phyloP scores from a whole-genome alignment of 1,140 invertebrate genomes.

The Streblospio benedicti region DNA sequence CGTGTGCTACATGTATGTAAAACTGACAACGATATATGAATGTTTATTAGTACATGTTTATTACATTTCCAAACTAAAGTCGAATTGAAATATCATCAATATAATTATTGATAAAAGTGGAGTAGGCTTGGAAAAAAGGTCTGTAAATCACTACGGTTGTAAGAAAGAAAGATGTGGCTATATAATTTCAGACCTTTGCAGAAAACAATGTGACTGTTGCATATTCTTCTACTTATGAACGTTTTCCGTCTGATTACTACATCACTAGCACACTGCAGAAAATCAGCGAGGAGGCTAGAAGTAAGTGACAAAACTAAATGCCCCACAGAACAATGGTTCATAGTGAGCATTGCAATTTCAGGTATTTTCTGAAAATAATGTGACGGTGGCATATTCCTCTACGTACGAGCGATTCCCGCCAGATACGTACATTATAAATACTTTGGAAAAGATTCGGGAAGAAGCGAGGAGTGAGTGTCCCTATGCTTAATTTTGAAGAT shows the following conservation, averaged over 20 bases:
- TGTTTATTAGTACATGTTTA: not conserved
- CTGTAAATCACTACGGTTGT: not conserved
- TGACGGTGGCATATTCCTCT: conserved; percentile 3
- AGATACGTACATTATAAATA: not conserved
- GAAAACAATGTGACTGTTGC: conserved; percentile 1
- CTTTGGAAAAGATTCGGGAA: not conserved
- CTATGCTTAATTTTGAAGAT: too few species aligned
- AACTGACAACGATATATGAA: not conserved
- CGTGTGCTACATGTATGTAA: not conserved
- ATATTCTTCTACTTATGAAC: not conserved
- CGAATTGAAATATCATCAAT: not conserved
- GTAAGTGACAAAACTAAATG: too few species aligned
- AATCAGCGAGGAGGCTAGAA: not conserved
- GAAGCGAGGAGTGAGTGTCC: not conserved
- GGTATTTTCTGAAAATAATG: conserved; percentile 7
- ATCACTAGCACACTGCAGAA: not conserved
- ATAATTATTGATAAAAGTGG: not conserved
- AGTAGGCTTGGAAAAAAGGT: too few species aligned
- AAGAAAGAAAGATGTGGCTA: not conserved
- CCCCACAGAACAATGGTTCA: too few species aligned
- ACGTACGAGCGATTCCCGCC: conserved; percentile 6
- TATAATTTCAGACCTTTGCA: not conserved
- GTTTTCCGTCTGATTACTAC: not conserved
- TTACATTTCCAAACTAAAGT: not conserved
- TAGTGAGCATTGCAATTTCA: too few species aligned